These are phyloP conservation scores for Candidula unifasciata DNA, from an alignment of 2,888 invertebrate genomes.

Conservation along the genomic window DNA sequence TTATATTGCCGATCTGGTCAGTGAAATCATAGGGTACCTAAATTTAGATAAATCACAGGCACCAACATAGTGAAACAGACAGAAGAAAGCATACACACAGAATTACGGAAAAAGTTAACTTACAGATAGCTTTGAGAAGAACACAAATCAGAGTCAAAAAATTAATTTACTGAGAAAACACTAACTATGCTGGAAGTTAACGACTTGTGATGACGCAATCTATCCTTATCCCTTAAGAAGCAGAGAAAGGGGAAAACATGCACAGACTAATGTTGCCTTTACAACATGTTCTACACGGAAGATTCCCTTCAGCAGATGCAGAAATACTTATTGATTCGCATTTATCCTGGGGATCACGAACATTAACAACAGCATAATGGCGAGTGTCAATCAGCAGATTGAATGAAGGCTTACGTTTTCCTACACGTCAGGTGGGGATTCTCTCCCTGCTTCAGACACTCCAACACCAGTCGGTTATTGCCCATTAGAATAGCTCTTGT, in stretches of 20 bases:
- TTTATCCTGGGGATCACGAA: neutral
- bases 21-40: neutral
- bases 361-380: neutral
- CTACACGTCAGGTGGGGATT: constrained; percentile 56
- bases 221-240: too few relatives aligned
- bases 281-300: too few relatives aligned
- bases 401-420: constrained; percentile 33
- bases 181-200: too few relatives aligned
- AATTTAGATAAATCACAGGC: neutral
- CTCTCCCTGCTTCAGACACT: constrained; percentile 66
- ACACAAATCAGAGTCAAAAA: neutral
- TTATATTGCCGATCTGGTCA: neutral
- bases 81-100: neutral
- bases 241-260: too few relatives aligned
- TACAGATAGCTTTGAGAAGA: neutral
- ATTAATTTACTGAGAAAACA: neutral
- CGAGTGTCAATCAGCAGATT: neutral
- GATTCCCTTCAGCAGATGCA: too few relatives aligned
- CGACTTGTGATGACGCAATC: too few relatives aligned
- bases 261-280: too few relatives aligned
- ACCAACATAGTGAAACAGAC: neutral
- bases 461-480: constrained; percentile 54
- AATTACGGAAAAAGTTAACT: too few relatives aligned
- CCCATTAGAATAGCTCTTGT: constrained; percentile 48
- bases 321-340: too few relatives aligned